Evolutionary conservation across 2,113 vertebrate species (phyloP).

Genomic region (Spheniscus mendiculus): DNA sequence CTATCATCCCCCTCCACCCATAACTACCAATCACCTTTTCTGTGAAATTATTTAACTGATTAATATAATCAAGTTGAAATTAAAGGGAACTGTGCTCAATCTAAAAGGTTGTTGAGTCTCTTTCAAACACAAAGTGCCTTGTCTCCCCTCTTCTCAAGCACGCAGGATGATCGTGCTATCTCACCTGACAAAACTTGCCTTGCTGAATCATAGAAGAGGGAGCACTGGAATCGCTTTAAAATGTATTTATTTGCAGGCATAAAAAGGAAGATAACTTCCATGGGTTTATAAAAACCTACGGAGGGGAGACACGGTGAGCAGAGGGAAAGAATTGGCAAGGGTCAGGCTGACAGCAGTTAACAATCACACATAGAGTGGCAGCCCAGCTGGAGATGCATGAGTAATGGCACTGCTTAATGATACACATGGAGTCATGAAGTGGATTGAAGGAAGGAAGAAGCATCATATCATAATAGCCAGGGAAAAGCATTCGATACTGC

Average conservation of each 20-base stretch:
- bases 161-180: not conserved
- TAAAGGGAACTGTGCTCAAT: not conserved
- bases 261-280: not conserved
- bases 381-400: not conserved
- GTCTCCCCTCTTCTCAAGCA: not conserved
- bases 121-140: not conserved
- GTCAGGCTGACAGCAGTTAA: not conserved
- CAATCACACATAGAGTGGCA: fast-evolving
- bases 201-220: not conserved
- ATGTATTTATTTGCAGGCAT: not conserved
- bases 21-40: not conserved
- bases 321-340: not conserved
- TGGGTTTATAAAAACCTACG: not conserved
- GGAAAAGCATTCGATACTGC: not conserved
- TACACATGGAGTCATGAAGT: not conserved
- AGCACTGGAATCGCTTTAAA: not conserved
- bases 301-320: not conserved
- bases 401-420: not conserved
- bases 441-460: not conserved
- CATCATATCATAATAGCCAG: fast-evolving
- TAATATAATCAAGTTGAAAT: constrained; percentile 14
- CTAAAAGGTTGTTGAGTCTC: not conserved
- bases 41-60: constrained; percentile 10
- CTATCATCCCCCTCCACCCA: not conserved
- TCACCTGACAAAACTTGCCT: not conserved